Conservation (phyloP, 1,140 invertebrate genomes). For the Cydia fagiglandana region DNA sequence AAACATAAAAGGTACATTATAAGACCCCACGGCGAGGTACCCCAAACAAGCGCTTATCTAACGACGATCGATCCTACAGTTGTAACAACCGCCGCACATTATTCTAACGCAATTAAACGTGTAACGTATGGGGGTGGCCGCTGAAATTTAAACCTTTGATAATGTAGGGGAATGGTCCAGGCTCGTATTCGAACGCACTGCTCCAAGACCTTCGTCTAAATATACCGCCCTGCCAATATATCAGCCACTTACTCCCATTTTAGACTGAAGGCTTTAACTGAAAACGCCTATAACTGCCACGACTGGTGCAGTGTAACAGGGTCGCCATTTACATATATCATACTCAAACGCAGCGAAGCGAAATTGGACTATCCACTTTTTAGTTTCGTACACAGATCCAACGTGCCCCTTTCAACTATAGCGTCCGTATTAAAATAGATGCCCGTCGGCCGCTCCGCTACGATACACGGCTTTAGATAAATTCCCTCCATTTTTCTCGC, state of each 20-base stretch:
- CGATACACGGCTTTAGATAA: conserved; percentile 66
- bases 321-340: conserved; percentile 1
- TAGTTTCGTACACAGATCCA: conserved; percentile 14
- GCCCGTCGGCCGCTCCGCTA: conserved; percentile 44
- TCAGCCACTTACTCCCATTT: not conserved
- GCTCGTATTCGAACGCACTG: conserved; percentile 11
- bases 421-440: conserved; percentile 60
- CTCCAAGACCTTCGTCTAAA: not conserved
- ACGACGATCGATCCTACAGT: conserved; percentile 48
- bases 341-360: conserved; percentile 24
- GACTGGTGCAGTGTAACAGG: conserved; percentile 1
- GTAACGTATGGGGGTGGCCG: conserved; percentile 44
- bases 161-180: conserved; percentile 17
- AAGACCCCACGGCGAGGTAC: conserved; percentile 36
- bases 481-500: conserved; percentile 69
- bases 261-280: conserved; percentile 1
- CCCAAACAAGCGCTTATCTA: conserved; percentile 52
- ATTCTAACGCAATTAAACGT: conserved; percentile 50
- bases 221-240: not conserved
- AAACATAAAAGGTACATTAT: conserved; percentile 45
- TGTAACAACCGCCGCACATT: conserved; percentile 43
- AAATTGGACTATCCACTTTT: conserved; percentile 38
- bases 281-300: not conserved
- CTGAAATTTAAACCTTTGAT: conserved; percentile 34
- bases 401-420: conserved; percentile 33